Evolutionary conservation across 2,888 invertebrate genomes (phyloP).

Genomic region (Eupithecia centaureata): DNA sequence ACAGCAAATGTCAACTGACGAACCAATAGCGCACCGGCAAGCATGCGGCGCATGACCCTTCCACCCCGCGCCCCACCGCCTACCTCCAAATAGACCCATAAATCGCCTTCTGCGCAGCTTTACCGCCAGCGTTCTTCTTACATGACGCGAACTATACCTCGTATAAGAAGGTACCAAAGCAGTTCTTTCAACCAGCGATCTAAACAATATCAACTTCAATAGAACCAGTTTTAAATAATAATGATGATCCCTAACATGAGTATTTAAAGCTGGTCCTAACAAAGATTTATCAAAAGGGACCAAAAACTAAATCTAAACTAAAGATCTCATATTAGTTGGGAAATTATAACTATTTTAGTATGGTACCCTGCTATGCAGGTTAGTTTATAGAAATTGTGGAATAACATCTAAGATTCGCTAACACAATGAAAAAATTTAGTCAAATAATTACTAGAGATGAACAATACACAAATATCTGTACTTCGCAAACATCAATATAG

Average conservation of each 20-base stretch:
- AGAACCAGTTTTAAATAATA: not conserved
- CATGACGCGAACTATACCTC: too few relatives aligned
- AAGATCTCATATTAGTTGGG: slow-evolving; percentile 12
- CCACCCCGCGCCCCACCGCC: too few relatives aligned
- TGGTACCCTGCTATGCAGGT: slow-evolving; percentile 23
- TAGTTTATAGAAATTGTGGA: slow-evolving; percentile 31
- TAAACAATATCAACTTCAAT: not conserved
- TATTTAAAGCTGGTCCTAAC: too few relatives aligned
- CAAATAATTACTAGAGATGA: not conserved
- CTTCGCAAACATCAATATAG: not conserved
- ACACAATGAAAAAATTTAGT: not conserved
- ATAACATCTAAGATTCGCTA: slow-evolving; percentile 19
- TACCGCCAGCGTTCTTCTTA: too few relatives aligned
- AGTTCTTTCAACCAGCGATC: not conserved
- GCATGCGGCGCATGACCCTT: too few relatives aligned
- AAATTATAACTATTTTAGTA: slow-evolving; percentile 14
- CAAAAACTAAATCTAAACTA: slow-evolving; percentile 22
- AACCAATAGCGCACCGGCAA: too few relatives aligned
- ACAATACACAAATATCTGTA: not conserved
- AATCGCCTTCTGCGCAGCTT: too few relatives aligned
- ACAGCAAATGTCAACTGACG: too few relatives aligned
- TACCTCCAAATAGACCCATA: too few relatives aligned
- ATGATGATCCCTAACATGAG: too few relatives aligned
- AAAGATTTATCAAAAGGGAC: slow-evolving; percentile 24
- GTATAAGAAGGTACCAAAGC: not conserved